Percentiles rank a stretch among this genome's conserved stretches.
Evolutionary conservation across 2,113 vertebrate species (phyloP).

Genomic region (Acrocephalus arundinaceus): DNA sequence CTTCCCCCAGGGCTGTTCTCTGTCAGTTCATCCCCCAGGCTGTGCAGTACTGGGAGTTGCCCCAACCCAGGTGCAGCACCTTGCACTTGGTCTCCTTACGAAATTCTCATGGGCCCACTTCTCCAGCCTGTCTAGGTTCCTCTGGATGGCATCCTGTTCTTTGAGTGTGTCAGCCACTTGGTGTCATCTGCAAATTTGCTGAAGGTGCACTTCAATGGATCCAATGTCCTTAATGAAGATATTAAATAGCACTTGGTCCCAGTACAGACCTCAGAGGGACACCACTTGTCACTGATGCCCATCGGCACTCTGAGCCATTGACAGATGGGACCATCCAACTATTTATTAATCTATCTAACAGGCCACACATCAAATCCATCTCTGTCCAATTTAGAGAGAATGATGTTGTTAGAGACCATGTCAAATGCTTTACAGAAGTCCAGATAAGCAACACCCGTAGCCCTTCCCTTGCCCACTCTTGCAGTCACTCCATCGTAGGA

Average conservation of each 20-base stretch:
- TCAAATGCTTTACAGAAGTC: background rate
- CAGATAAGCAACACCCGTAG: background rate
- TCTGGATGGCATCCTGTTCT: background rate
- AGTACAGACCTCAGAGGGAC: background rate
- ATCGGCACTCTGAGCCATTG: accelerated
- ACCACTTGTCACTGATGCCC: background rate
- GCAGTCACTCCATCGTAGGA: background rate
- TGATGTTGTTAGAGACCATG: background rate
- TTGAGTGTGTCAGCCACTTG: background rate
- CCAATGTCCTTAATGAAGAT: background rate
- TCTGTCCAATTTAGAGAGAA: background rate
- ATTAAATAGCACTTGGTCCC: background rate
- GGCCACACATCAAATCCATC: background rate
- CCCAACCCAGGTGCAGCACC: background rate
- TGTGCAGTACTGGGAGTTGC: background rate
- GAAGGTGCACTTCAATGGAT: background rate
- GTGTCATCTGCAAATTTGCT: background rate
- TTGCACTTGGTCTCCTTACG: background rate
- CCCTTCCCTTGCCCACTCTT: background rate
- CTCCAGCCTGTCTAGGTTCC: background rate
- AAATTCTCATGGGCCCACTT: background rate
- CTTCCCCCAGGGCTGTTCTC: background rate
- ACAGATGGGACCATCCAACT: background rate
- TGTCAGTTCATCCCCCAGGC: background rate
- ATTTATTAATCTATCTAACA: background rate